Conservation (phyloP, 2,797 vertebrate species). For the Fundulus diaphanus region DNA sequence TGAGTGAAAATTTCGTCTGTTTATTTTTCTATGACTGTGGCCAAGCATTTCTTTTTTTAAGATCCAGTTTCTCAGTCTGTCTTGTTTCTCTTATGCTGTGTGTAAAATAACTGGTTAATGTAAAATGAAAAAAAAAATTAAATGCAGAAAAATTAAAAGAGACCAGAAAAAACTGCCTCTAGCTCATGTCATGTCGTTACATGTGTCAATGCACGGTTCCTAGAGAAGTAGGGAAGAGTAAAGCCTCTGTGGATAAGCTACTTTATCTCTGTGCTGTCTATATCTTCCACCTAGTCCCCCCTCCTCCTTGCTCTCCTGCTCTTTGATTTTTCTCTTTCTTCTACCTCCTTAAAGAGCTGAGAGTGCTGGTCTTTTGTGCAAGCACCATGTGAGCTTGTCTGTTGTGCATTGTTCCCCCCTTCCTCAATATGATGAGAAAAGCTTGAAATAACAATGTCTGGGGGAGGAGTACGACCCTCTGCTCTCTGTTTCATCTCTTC, state of each 20-base stretch:
- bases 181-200: conserved; percentile 58
- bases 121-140: conserved; percentile 21
- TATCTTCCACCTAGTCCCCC: conserved; percentile 53
- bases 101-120: conserved; percentile 23
- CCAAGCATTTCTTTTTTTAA: conserved; percentile 5
- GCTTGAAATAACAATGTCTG: conserved; percentile 75
- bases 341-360: conserved; percentile 64
- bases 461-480: conserved; percentile 58
- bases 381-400: conserved; percentile 40
- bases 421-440: conserved; percentile 70
- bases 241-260: conserved; percentile 55
- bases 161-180: conserved; percentile 30
- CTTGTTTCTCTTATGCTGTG: conserved; percentile 12
- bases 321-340: conserved; percentile 70
- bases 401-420: conserved; percentile 59
- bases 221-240: conserved; percentile 46
- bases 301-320: conserved; percentile 45
- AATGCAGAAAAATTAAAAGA: conserved; percentile 18
- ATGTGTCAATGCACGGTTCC: conserved; percentile 49
- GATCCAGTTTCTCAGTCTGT: conserved; percentile 10
- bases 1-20: conserved; percentile 15
- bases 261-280: conserved; percentile 60
- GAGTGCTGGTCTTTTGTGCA: conserved; percentile 53
- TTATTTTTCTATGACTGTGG: conserved; percentile 2
- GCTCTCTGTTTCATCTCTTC: conserved; percentile 68